Conservation (phyloP, 2,888 invertebrate genomes). For the Tipula unca region DNA sequence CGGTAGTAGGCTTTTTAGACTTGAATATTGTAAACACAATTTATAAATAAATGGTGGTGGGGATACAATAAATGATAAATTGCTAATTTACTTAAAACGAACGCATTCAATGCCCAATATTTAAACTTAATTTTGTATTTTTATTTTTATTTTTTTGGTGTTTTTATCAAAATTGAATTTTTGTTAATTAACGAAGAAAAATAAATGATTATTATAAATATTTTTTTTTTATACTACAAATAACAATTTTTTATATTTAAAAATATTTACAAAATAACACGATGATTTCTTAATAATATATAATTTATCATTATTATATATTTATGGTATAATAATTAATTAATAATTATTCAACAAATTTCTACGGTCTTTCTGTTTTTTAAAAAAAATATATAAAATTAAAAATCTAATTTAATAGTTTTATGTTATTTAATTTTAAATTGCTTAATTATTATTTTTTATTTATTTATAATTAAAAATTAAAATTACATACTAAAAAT, state of each 20-base stretch:
- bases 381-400: constrained; percentile 3
- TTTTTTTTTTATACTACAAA: not conserved
- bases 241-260: not conserved
- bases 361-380: not conserved
- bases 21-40: not conserved
- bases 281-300: not conserved
- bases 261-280: not conserved
- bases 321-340: not conserved
- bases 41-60: no score
- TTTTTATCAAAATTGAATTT: not conserved
- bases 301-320: not conserved
- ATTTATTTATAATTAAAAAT: not conserved
- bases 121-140: not conserved
- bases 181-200: not conserved
- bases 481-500: not conserved
- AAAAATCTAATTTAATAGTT: not conserved
- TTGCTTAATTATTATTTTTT: not conserved
- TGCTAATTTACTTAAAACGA: not conserved
- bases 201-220: not conserved
- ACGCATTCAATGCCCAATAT: not conserved
- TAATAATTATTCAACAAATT: not conserved
- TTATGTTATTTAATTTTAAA: not conserved
- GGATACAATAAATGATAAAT: not conserved
- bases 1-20: not conserved
- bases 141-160: not conserved